Evolutionary conservation across 2,888 invertebrate species (phyloP).

Genomic region (Argynnis bischoffii): DNA sequence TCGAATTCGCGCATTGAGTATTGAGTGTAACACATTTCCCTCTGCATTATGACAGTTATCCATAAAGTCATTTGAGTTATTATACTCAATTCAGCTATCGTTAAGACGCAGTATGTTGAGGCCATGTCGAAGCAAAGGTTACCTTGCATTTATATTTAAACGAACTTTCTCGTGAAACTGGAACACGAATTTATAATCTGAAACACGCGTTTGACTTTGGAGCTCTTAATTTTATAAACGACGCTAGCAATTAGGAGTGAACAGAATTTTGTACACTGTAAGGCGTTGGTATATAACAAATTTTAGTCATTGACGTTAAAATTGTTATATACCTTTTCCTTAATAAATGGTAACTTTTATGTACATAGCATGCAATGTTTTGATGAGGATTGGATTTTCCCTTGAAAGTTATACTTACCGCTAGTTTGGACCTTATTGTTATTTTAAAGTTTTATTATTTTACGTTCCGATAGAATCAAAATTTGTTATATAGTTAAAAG

Average conservation of each 20-base stretch:
- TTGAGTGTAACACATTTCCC: too few species aligned
- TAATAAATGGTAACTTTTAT: too few species aligned
- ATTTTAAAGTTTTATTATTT: too few species aligned
- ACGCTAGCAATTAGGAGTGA: slow-evolving; percentile 23
- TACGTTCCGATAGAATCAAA: too few species aligned
- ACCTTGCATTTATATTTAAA: slow-evolving; percentile 16
- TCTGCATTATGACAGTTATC: background rate
- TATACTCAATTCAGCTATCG: background rate
- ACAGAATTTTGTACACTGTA: slow-evolving; percentile 19
- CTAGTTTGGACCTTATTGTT: too few species aligned
- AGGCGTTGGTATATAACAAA: slow-evolving; percentile 11
- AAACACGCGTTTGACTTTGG: slow-evolving; percentile 28
- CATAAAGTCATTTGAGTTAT: slow-evolving; percentile 1
- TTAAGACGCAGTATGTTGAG: slow-evolving; percentile 7
- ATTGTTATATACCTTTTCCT: background rate
- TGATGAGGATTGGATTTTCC: too few species aligned
- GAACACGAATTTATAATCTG: slow-evolving; percentile 28
- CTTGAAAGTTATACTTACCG: too few species aligned
- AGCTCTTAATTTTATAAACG: slow-evolving; percentile 30
- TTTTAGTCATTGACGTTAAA: slow-evolving; percentile 14
- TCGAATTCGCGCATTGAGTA: background rate
- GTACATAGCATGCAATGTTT: too few species aligned
- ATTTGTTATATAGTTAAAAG: too few species aligned
- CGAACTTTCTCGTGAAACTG: slow-evolving; percentile 21
- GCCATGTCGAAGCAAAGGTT: slow-evolving; percentile 10